Percentiles rank a stretch among this genome's conserved stretches.
Conservation (phyloP, 2,113 vertebrate genomes). For the Heterochromis multidens region DNA sequence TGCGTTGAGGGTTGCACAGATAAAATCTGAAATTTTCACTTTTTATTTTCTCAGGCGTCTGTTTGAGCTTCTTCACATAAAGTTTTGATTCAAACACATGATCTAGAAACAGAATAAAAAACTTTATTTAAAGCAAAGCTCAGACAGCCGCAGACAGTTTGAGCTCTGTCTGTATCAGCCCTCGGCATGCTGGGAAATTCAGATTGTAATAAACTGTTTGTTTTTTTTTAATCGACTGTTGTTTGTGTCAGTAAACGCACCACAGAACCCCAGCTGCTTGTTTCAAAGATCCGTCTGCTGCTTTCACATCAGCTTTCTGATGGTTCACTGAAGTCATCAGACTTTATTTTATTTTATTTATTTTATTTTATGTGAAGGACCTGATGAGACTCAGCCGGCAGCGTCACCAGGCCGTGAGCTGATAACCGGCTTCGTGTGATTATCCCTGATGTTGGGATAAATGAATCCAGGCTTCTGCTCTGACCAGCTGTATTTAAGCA, state of each 20-base stretch:
- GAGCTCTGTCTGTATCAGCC: background rate
- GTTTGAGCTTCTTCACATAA: background rate
- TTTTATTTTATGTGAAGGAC: too few species aligned
- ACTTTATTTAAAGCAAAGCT: background rate
- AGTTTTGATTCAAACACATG: background rate
- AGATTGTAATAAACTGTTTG: conserved; percentile 32
- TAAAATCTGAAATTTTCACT: background rate
- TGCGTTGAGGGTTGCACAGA: background rate
- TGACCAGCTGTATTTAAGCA: too few species aligned
- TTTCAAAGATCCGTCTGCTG: background rate
- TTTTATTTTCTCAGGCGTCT: background rate
- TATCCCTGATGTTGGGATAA: too few species aligned
- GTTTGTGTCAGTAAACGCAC: background rate
- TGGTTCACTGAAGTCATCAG: too few species aligned
- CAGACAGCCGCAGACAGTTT: background rate
- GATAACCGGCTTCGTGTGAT: too few species aligned
- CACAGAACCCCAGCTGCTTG: background rate
- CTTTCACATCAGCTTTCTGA: too few species aligned
- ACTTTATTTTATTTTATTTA: too few species aligned
- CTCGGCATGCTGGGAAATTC: background rate
- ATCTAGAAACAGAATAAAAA: background rate
- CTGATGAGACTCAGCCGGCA: too few species aligned
- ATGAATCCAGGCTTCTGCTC: too few species aligned
- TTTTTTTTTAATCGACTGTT: background rate
- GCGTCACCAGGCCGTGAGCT: too few species aligned